Percentiles rank a stretch among this genome's conserved stretches.
These are phyloP conservation scores for Tragelaphus buxtoni DNA, from an alignment of 2,113 vertebrate genomes.

Conservation along the genomic window DNA sequence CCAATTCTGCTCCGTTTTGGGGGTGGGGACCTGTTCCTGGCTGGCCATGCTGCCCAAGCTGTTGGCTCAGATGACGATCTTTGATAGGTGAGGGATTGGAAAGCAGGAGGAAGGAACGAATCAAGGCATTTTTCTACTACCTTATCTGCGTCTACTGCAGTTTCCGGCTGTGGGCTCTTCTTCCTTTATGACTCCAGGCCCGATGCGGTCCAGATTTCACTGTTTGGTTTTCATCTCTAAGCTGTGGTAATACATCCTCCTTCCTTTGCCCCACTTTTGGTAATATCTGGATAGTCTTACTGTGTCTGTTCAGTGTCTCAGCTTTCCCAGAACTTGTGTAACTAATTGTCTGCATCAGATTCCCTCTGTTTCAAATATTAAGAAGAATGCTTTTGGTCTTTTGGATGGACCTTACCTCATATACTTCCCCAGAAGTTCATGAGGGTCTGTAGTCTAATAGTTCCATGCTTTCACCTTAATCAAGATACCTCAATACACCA, in stretches of 20 bases:
- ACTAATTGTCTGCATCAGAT: neutral
- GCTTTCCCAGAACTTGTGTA: neutral
- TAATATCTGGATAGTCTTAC: neutral
- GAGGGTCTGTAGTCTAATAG: neutral
- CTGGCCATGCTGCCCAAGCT: neutral
- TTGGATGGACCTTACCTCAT: neutral
- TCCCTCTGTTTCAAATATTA: neutral
- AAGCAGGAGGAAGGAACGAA: neutral
- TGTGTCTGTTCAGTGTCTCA: neutral
- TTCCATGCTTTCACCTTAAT: neutral
- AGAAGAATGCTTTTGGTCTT: neutral
- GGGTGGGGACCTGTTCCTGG: too few species aligned
- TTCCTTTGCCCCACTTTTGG: neutral
- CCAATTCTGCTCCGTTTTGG: too few species aligned
- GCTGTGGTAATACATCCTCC: neutral
- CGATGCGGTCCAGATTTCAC: accelerated
- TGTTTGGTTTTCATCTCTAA: neutral
- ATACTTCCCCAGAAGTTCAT: neutral
- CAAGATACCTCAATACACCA: neutral
- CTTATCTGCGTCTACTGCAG: neutral
- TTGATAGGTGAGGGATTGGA: neutral
- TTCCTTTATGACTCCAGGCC: neutral
- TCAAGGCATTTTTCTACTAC: neutral
- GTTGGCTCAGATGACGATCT: neutral
- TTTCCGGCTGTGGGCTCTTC: neutral